A percentile compares a stretch with the other conserved stretches of the same genome.
Evolutionary conservation across 1,140 invertebrate species (phyloP).

Genomic region (Rhyzopertha dominica): DNA sequence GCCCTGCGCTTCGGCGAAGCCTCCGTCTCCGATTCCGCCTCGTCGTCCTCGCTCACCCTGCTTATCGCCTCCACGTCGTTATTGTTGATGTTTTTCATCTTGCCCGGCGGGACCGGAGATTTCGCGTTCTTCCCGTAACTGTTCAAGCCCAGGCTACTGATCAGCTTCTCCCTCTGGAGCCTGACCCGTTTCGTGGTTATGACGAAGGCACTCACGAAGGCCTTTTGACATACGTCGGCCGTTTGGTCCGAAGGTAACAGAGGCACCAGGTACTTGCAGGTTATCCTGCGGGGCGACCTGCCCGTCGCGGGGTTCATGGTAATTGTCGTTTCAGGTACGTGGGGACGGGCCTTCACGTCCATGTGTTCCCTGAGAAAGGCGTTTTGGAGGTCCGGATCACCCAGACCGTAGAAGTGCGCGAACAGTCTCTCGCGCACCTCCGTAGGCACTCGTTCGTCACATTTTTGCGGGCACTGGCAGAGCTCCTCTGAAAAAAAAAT

Average conservation of each 20-base stretch:
- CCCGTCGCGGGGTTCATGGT: too few species aligned
- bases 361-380: slow-evolving; percentile 47
- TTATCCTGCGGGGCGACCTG: slow-evolving; percentile 44
- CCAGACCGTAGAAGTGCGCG: slow-evolving; percentile 48
- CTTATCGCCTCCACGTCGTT: slow-evolving; percentile 3
- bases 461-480: slow-evolving; percentile 53
- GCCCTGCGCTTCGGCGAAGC: neutral
- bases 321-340: slow-evolving; percentile 41
- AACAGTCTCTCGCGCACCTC: slow-evolving; percentile 46
- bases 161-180: slow-evolving; percentile 49
- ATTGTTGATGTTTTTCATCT: slow-evolving; percentile 16
- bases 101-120: neutral
- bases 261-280: slow-evolving; percentile 50
- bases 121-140: slow-evolving; percentile 33
- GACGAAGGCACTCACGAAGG: slow-evolving; percentile 51
- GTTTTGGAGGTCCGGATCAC: slow-evolving; percentile 47
- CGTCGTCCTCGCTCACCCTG: slow-evolving; percentile 9
- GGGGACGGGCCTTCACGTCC: slow-evolving; percentile 42
- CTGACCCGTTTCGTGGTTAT: slow-evolving; percentile 51
- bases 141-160: slow-evolving; percentile 41
- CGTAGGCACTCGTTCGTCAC: slow-evolving; percentile 47
- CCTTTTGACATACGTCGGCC: slow-evolving; percentile 52
- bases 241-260: slow-evolving; percentile 36
- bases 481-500: slow-evolving; percentile 45
- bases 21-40: neutral